These are phyloP conservation scores for Nasalis larvatus DNA, from an alignment of 2,113 vertebrate species.

Conservation along the genomic window DNA sequence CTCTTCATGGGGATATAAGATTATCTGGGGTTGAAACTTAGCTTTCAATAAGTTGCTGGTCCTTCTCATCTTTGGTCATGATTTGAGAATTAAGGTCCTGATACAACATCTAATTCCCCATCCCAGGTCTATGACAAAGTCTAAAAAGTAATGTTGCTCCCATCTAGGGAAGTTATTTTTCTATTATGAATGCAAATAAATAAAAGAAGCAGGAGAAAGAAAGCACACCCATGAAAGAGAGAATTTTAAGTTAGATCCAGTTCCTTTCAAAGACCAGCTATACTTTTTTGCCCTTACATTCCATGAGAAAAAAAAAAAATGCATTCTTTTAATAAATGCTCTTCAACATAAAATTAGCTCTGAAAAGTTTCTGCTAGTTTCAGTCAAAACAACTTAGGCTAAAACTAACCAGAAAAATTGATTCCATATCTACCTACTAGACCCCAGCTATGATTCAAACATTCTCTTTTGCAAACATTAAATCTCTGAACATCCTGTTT, in stretches of 20 bases:
- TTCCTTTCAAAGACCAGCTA: not conserved
- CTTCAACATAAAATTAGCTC: not conserved
- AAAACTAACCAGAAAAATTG: not conserved
- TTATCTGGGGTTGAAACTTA: not conserved
- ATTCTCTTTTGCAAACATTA: not conserved
- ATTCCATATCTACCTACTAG: not conserved
- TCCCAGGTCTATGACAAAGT: not conserved
- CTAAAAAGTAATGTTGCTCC: not conserved
- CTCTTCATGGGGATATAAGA: not conserved
- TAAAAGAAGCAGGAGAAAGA: not conserved
- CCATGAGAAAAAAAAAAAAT: not conserved
- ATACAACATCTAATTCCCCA: not conserved
- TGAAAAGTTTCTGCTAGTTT: not conserved
- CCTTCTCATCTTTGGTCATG: not conserved
- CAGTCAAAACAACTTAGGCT: not conserved
- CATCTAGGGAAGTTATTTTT: not conserved
- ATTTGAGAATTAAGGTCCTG: not conserved
- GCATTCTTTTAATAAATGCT: not conserved
- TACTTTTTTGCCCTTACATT: not conserved
- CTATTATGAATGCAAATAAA: not conserved
- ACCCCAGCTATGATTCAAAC: not conserved
- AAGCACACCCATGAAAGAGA: fast-evolving
- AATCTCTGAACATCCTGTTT: not conserved
- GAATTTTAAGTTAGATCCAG: not conserved
- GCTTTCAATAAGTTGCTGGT: not conserved